phyloP scores from a whole-genome alignment of 2,888 invertebrate species.

The Hoplodrina blanda region DNA sequence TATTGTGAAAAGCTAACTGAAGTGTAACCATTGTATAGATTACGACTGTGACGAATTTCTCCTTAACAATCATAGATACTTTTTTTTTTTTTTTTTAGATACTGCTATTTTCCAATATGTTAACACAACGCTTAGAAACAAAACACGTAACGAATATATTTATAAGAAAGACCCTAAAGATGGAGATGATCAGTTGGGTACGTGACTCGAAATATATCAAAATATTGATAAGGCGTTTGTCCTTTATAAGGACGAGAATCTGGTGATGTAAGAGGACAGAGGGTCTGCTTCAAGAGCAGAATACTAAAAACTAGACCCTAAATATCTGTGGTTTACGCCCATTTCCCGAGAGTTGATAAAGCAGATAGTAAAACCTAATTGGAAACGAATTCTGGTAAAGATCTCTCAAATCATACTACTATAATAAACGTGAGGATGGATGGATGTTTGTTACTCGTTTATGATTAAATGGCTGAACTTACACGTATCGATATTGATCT shows the following conservation, averaged over 20 bases:
- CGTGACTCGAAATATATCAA: constrained; percentile 55
- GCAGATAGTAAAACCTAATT: neutral
- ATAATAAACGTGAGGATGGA: too few species aligned
- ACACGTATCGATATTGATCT: too few species aligned
- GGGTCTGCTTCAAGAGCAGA: constrained; percentile 9
- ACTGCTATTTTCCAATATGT: constrained; percentile 16
- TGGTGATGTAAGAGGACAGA: neutral
- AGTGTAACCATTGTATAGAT: neutral
- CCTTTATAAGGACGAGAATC: constrained; percentile 36
- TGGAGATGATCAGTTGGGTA: constrained; percentile 47
- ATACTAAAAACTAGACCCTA: constrained; percentile 17
- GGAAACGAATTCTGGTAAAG: neutral
- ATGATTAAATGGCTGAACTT: too few species aligned
- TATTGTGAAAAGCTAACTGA: too few species aligned
- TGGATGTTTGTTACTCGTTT: too few species aligned
- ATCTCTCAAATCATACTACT: too few species aligned
- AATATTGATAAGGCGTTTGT: constrained; percentile 28
- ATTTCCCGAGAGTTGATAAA: neutral
- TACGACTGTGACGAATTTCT: neutral
- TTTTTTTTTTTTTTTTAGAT: too few species aligned
- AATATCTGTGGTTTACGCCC: neutral
- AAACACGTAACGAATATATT: constrained; percentile 50
- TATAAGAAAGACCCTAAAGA: constrained; percentile 42
- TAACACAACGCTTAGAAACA: constrained; percentile 22
- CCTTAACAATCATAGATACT: constrained; percentile 7